Evolutionary conservation across 2,113 vertebrate genomes (phyloP).

Genomic region (Circaetus cinerascens): DNA sequence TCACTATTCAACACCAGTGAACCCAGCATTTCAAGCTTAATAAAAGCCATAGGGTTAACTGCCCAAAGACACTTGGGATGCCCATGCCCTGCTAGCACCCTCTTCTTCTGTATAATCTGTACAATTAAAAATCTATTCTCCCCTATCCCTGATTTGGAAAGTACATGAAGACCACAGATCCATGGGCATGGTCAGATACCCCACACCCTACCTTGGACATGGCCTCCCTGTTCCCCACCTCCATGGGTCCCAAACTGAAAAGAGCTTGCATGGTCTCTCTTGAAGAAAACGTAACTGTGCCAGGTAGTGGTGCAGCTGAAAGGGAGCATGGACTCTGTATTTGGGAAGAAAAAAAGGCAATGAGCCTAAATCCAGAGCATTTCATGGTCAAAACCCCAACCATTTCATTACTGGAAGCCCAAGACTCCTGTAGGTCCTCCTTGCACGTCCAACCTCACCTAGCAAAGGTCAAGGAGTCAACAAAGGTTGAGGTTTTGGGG

Average conservation of each 20-base stretch:
- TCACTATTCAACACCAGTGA: background rate
- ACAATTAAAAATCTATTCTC: background rate
- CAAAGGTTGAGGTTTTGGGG: background rate
- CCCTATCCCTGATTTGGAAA: background rate
- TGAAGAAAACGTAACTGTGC: background rate
- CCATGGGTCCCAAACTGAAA: background rate
- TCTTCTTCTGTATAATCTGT: background rate
- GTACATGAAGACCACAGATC: background rate
- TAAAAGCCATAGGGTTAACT: background rate
- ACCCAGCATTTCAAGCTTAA: background rate
- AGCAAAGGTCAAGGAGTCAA: background rate
- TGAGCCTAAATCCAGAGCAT: background rate
- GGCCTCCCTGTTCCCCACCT: background rate
- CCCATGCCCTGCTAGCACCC: accelerated
- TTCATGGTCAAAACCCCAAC: background rate
- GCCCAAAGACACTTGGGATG: background rate
- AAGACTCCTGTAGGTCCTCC: background rate
- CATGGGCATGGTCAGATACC: accelerated
- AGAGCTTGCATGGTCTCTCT: background rate
- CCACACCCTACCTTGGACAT: background rate
- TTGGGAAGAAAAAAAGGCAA: background rate
- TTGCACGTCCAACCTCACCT: background rate
- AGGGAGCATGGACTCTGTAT: background rate
- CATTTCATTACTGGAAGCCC: background rate
- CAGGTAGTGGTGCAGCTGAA: background rate